Evolutionary conservation across 2,888 invertebrate species (phyloP).

Genomic region (Crossocerus cetratus): DNA sequence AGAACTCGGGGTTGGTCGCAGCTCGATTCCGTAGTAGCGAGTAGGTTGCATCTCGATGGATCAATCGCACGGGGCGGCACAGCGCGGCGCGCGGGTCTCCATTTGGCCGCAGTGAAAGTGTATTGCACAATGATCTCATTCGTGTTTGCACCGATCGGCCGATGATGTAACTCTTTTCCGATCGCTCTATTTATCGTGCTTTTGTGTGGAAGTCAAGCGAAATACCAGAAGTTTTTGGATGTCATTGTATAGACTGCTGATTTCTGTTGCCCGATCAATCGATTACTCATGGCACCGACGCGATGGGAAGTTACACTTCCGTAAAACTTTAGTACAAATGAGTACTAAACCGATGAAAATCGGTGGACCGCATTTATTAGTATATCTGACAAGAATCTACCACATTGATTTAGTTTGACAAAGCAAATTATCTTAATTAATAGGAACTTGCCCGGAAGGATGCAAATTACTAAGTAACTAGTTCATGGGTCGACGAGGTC

Average conservation of each 20-base stretch:
- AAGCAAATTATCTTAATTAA: too few relatives aligned
- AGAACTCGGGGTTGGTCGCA: not conserved
- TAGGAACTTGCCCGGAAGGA: too few relatives aligned
- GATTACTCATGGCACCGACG: not conserved
- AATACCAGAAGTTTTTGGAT: conserved; percentile 1
- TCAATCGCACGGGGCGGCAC: too few relatives aligned
- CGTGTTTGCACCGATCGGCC: conserved; percentile 34
- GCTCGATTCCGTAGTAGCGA: conserved; percentile 13
- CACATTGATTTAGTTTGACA: too few relatives aligned
- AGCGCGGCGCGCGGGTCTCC: conserved; percentile 10
- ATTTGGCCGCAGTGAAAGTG: conserved; percentile 50
- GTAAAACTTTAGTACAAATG: too few relatives aligned
- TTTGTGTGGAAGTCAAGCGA: conserved; percentile 20
- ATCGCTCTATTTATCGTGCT: conserved; percentile 42
- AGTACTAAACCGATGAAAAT: too few relatives aligned
- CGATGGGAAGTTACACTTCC: too few relatives aligned
- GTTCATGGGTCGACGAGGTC: too few relatives aligned
- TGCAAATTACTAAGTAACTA: too few relatives aligned
- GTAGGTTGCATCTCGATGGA: conserved; percentile 29
- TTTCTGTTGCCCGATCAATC: not conserved
- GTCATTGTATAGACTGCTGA: conserved; percentile 17
- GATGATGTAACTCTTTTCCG: conserved; percentile 50
- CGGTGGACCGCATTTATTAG: too few relatives aligned
- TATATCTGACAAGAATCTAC: too few relatives aligned
- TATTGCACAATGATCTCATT: conserved; percentile 57